Percentiles rank a stretch among this genome's conserved stretches.
phyloP scores from a whole-genome alignment of 2,797 vertebrate genomes.

The Hemibagrus guttatus region DNA sequence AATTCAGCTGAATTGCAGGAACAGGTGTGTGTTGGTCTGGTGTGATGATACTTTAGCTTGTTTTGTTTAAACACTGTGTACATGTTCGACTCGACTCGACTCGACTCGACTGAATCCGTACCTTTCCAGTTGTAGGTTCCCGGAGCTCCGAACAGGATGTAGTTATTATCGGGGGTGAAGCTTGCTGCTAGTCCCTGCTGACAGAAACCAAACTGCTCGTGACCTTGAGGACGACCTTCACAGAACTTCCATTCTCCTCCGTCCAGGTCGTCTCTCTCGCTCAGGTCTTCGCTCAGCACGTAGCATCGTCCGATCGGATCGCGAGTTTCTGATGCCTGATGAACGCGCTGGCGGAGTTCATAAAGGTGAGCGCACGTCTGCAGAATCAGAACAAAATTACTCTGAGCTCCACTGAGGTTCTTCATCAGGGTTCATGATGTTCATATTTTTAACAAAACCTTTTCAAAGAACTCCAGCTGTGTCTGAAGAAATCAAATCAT shows the following conservation, averaged over 20 bases:
- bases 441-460: background rate
- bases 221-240: constrained; percentile 87
- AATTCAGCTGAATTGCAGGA: background rate
- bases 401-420: too few species aligned
- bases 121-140: constrained; percentile 99
- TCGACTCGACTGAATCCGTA: constrained; percentile 51
- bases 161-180: constrained; percentile 91
- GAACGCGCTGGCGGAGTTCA: constrained; percentile 86
- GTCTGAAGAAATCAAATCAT: background rate
- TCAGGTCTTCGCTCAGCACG: constrained; percentile 90
- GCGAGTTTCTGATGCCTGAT: constrained; percentile 84
- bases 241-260: constrained; percentile 97
- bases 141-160: constrained; percentile 89
- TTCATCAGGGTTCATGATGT: background rate
- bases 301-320: constrained; percentile 94
- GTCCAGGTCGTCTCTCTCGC: constrained; percentile 83
- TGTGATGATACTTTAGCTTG: background rate
- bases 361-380: constrained; percentile 93
- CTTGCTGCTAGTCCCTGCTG: constrained; percentile 92
- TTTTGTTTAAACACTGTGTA: background rate
- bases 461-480: background rate
- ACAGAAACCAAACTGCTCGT: constrained; percentile 94
- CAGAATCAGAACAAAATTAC: background rate
- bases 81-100: too few species aligned
- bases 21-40: background rate